Percentiles rank a stretch among this genome's conserved stretches.
Evolutionary conservation across 2,113 vertebrate species (phyloP).

Genomic region (Hippocampus comes): DNA sequence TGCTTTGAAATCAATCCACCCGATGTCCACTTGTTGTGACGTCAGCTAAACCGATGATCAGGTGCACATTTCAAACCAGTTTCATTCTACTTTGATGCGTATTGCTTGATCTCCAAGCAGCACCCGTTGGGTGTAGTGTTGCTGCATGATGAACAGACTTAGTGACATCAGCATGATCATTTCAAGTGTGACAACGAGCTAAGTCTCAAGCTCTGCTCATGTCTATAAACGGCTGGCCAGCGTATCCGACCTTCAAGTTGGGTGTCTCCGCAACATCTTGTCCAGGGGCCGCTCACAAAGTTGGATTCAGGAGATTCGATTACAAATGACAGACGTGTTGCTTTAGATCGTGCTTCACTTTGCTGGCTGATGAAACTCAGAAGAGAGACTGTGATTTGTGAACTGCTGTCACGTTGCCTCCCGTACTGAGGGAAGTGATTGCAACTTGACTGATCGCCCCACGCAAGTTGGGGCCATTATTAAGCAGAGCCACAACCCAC

Average conservation of each 20-base stretch:
- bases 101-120: neutral
- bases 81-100: neutral
- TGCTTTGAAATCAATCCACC: neutral
- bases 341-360: neutral
- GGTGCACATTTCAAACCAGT: neutral
- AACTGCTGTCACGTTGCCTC: conserved; percentile 14
- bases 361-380: neutral
- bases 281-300: neutral
- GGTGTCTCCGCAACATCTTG: conserved; percentile 17
- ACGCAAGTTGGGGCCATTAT: conserved; percentile 36
- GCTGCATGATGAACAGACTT: neutral
- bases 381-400: conserved; percentile 13
- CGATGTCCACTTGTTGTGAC: neutral
- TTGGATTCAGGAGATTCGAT: neutral
- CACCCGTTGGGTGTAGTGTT: neutral
- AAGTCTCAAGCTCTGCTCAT: neutral
- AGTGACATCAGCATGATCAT: neutral
- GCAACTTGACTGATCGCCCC: conserved; percentile 26
- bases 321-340: neutral
- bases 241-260: conserved; percentile 22
- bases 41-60: neutral
- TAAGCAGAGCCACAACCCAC: conserved; percentile 34
- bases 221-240: conserved; percentile 22
- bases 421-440: conserved; percentile 19
- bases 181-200: neutral